Percentiles rank a stretch among this genome's conserved stretches.
Conservation (phyloP, 2,797 vertebrate species). For the Malacoctenus gilli region DNA sequence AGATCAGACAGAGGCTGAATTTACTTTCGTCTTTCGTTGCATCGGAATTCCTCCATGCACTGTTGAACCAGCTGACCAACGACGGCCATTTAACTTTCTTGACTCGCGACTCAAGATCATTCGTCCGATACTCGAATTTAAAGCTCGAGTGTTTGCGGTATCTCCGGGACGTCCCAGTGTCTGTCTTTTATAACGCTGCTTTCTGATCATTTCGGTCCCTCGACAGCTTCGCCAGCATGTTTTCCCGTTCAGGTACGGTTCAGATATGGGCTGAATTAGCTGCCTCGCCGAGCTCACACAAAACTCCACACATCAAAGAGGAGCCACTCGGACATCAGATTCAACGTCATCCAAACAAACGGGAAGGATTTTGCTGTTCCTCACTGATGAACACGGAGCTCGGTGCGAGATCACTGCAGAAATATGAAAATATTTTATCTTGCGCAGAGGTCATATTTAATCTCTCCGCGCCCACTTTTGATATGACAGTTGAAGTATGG, state of each 20-base stretch:
- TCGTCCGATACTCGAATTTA: too few species aligned
- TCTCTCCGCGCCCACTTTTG: conserved; percentile 68
- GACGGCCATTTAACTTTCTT: too few species aligned
- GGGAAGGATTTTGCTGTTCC: conserved; percentile 49
- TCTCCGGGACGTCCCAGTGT: conserved; percentile 8
- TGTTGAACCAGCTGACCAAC: too few species aligned
- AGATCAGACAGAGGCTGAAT: too few species aligned
- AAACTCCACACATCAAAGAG: conserved; percentile 66
- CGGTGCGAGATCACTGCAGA: conserved; percentile 67
- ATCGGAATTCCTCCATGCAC: too few species aligned
- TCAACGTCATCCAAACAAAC: conserved; percentile 62
- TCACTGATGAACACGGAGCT: conserved; percentile 49
- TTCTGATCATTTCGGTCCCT: conserved; percentile 35
- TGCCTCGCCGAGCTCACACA: conserved; percentile 40
- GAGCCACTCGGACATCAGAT: conserved; percentile 33
- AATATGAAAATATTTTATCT: conserved; percentile 82
- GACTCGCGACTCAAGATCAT: background rate
- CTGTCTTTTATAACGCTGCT: conserved; percentile 19
- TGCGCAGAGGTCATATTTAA: conserved; percentile 72
- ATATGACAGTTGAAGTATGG: conserved; percentile 64
- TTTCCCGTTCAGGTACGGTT: conserved; percentile 60
- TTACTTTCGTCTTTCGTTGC: too few species aligned
- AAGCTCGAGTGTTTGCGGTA: background rate
- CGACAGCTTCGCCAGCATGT: conserved; percentile 42
- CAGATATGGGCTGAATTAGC: conserved; percentile 71